phyloP scores from a whole-genome alignment of 23 tunicate species.

The Ascidia mentula region DNA sequence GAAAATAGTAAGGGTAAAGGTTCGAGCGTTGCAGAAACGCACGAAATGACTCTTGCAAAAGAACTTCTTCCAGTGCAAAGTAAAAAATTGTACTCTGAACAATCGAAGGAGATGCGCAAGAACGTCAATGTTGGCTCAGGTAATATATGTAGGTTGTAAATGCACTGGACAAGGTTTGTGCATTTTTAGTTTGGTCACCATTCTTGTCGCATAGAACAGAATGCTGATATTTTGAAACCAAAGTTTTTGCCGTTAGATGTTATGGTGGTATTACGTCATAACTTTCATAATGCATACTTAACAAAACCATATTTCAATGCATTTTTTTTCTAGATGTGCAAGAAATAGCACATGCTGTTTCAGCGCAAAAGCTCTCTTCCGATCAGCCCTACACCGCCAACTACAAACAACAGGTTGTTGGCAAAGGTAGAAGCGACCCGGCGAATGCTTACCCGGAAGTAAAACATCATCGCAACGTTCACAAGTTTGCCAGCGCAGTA shows the following conservation, averaged over 20 bases:
- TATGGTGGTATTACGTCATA: too few relatives aligned
- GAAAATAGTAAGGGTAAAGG: slow-evolving; percentile 79
- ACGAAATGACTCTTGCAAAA: slow-evolving; percentile 77
- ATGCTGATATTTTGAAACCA: too few relatives aligned
- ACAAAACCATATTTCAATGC: not conserved
- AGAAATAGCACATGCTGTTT: slow-evolving; percentile 59
- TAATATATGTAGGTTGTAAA: too few relatives aligned
- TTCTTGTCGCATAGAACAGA: too few relatives aligned
- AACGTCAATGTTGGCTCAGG: slow-evolving; percentile 46
- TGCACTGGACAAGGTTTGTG: too few relatives aligned
- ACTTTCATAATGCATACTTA: not conserved
- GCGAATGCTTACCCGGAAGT: slow-evolving; percentile 61
- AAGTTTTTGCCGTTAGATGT: too few relatives aligned
- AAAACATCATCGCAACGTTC: slow-evolving; percentile 30
- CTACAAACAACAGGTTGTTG: slow-evolving; percentile 63
- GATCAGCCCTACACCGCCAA: slow-evolving; percentile 50
- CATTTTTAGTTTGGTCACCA: too few relatives aligned
- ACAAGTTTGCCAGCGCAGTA: slow-evolving; percentile 50
- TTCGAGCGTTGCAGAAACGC: slow-evolving; percentile 53
- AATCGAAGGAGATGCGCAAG: slow-evolving; percentile 47
- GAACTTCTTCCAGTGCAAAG: slow-evolving; percentile 64
- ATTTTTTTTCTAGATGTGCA: slow-evolving; percentile 31
- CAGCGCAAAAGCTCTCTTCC: slow-evolving; percentile 39
- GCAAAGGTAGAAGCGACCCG: slow-evolving; percentile 52
- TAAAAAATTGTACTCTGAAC: slow-evolving; percentile 43